These are phyloP conservation scores for Meteorus cinctellus DNA, from an alignment of 2,888 invertebrate species.

Conservation along the genomic window DNA sequence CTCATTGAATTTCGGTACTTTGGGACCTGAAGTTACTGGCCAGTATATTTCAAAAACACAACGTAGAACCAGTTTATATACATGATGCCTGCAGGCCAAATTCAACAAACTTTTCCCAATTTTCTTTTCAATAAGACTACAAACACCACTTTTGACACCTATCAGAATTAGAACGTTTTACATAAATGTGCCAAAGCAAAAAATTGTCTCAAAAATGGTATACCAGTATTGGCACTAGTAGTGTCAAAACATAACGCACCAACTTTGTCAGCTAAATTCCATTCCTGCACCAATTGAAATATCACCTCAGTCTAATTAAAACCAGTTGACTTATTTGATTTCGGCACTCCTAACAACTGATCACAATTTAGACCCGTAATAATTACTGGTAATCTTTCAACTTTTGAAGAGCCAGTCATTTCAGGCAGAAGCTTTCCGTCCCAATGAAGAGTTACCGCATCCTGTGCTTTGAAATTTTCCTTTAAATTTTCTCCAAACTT, in stretches of 20 bases:
- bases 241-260: conserved; percentile 33
- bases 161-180: conserved; percentile 24
- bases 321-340: conserved; percentile 9
- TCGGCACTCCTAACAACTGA: conserved; percentile 22
- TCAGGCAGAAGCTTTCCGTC: conserved; percentile 23
- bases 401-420: conserved; percentile 25
- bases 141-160: conserved; percentile 16
- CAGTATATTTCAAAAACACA: conserved; percentile 31
- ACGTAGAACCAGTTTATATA: conserved; percentile 43
- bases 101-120: conserved; percentile 31
- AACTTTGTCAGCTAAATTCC: conserved; percentile 14
- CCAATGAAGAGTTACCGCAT: conserved; percentile 25
- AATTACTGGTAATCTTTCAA: conserved; percentile 36
- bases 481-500: conserved; percentile 20
- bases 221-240: conserved; percentile 1
- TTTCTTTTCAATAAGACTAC: conserved; percentile 25
- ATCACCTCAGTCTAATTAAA: conserved; percentile 19
- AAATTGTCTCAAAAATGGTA: conserved; percentile 7
- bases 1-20: conserved; percentile 33
- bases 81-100: conserved; percentile 44
- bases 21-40: conserved; percentile 34
- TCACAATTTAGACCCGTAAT: conserved; percentile 3
- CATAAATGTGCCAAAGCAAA: conserved; percentile 14
- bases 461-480: conserved; percentile 17
- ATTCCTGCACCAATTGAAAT: conserved; percentile 23